phyloP scores from a whole-genome alignment of 1,140 invertebrate species.

The Helicorthomorpha holstii region DNA sequence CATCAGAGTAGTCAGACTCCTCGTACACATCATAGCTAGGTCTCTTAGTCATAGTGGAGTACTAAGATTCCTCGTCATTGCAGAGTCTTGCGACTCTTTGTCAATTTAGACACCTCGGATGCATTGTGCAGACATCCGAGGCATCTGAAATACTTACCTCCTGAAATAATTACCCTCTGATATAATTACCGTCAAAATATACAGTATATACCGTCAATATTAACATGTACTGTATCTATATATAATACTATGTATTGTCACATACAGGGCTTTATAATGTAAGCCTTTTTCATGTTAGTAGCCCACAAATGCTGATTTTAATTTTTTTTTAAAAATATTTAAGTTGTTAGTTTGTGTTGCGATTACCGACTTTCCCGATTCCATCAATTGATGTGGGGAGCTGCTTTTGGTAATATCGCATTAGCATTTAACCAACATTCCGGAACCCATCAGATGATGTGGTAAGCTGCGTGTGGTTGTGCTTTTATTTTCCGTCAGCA shows the following conservation, averaged over 20 bases:
- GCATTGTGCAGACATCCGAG: too few relatives aligned
- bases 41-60: too few relatives aligned
- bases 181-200: too few relatives aligned
- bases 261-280: background rate
- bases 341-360: background rate
- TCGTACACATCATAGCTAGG: too few relatives aligned
- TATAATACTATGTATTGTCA: background rate
- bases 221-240: background rate
- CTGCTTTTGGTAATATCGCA: background rate
- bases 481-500: background rate
- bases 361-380: background rate
- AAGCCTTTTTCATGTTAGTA: background rate
- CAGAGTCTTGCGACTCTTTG: too few relatives aligned
- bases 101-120: too few relatives aligned
- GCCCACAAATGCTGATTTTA: background rate
- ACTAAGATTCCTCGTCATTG: too few relatives aligned
- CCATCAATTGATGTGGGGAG: background rate
- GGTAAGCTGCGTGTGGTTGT: background rate
- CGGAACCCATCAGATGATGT: background rate
- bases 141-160: too few relatives aligned
- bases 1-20: too few relatives aligned
- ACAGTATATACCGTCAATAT: too few relatives aligned
- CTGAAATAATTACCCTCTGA: too few relatives aligned
- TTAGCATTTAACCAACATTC: background rate
- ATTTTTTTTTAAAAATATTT: background rate